Evolutionary conservation across 2,888 invertebrate genomes (phyloP).

Genomic region (Caenorhabditis afra): DNA sequence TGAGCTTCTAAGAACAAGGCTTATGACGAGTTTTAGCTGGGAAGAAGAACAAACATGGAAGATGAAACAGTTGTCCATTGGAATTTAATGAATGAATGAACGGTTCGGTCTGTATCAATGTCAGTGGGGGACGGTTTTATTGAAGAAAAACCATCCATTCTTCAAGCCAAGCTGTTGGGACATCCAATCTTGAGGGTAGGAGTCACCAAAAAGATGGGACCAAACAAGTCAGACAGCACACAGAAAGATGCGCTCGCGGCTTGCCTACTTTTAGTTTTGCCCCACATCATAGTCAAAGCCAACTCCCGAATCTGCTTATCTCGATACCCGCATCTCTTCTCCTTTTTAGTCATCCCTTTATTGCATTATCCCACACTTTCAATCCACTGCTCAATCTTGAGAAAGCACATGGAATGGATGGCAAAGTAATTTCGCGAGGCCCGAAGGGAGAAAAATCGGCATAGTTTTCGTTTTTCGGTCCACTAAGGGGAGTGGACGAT

Average conservation of each 20-base stretch:
- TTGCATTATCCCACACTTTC: conserved; percentile 59
- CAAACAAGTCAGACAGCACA: conserved; percentile 15
- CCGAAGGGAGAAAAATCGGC: conserved; percentile 5
- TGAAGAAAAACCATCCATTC: too few relatives aligned
- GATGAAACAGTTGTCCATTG: background rate
- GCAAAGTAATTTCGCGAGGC: conserved; percentile 30
- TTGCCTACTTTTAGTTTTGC: conserved; percentile 34
- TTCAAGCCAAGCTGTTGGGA: too few relatives aligned
- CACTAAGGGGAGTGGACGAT: background rate
- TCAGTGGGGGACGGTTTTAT: too few relatives aligned
- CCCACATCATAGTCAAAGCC: conserved; percentile 47
- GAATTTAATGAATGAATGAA: too few relatives aligned
- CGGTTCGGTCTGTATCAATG: too few relatives aligned
- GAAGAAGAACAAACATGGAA: too few relatives aligned
- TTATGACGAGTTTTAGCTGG: too few relatives aligned
- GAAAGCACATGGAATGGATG: conserved; percentile 44
- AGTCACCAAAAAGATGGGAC: conserved; percentile 5
- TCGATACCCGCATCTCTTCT: conserved; percentile 55
- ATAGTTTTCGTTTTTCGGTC: background rate
- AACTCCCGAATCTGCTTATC: conserved; percentile 57
- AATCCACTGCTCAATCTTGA: conserved; percentile 55
- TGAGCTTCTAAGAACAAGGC: background rate
- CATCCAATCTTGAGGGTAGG: too few relatives aligned
- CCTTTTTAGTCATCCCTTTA: conserved; percentile 58
- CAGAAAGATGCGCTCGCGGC: conserved; percentile 3